Conservation (phyloP, 2,797 vertebrate genomes). For the Selene dorsalis region DNA sequence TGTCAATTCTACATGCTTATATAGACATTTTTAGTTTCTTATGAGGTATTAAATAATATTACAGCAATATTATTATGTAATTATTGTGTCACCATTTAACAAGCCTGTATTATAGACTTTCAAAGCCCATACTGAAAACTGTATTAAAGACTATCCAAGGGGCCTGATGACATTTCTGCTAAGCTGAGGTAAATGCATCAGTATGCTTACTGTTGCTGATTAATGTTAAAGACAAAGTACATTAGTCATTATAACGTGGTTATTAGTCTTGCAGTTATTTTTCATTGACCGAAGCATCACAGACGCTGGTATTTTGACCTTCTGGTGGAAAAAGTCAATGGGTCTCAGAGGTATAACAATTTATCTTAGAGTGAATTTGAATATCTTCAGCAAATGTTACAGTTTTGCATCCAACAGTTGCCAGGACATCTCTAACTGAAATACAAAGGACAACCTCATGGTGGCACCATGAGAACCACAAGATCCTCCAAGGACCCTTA, state of each 20-base stretch:
- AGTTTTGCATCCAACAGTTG: neutral
- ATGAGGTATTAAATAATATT: neutral
- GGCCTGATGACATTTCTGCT: neutral
- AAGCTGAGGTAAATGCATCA: too few relatives aligned
- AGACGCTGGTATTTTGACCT: neutral
- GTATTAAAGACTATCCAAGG: neutral
- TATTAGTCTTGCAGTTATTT: neutral
- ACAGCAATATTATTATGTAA: neutral
- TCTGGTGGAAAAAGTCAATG: neutral
- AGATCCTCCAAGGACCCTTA: neutral
- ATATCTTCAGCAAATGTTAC: neutral
- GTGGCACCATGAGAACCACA: neutral
- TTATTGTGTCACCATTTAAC: neutral
- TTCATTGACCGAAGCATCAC: neutral
- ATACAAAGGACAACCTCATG: neutral
- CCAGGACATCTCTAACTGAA: neutral
- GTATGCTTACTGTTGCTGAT: neutral
- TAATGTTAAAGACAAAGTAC: neutral
- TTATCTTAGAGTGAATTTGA: neutral
- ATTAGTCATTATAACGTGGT: neutral
- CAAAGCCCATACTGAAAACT: neutral
- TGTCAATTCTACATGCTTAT: neutral
- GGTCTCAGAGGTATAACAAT: neutral
- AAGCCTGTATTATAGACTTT: neutral
- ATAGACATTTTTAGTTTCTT: neutral